These are phyloP conservation scores for Orestias chungarensis DNA, from an alignment of 2,797 vertebrate genomes.

Conservation along the genomic window DNA sequence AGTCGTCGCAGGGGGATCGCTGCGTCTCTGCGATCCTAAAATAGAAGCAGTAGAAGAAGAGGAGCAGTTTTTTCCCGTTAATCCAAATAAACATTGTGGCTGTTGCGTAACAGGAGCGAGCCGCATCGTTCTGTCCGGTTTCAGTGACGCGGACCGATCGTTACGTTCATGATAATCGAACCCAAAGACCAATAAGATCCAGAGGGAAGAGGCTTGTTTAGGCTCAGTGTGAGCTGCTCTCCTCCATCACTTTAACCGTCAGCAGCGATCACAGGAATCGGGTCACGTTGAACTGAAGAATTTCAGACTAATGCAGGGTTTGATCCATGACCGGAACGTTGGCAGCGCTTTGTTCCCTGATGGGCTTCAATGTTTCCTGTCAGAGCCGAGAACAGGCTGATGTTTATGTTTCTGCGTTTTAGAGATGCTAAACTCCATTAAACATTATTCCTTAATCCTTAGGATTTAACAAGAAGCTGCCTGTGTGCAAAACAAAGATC, in stretches of 20 bases:
- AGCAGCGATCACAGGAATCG: too few species aligned
- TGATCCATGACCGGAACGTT: constrained; percentile 43
- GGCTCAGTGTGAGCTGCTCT: constrained; percentile 11
- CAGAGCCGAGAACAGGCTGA: constrained; percentile 42
- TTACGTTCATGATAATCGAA: not conserved
- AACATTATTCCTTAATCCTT: constrained; percentile 21
- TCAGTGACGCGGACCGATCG: constrained; percentile 24
- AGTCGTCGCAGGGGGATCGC: constrained; percentile 45
- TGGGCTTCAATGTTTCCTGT: constrained; percentile 47
- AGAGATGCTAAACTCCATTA: constrained; percentile 63
- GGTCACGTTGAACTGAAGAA: constrained; percentile 36
- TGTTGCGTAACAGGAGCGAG: constrained; percentile 59
- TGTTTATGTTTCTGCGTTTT: constrained; percentile 72
- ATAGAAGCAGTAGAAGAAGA: constrained; percentile 67
- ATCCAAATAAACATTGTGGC: constrained; percentile 63
- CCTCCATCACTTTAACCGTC: constrained; percentile 32
- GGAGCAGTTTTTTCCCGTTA: constrained; percentile 40
- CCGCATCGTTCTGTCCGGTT: constrained; percentile 39
- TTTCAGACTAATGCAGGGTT: constrained; percentile 36
- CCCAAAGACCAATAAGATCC: too few species aligned
- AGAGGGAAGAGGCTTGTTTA: constrained; percentile 61
- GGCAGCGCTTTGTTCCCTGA: constrained; percentile 32
- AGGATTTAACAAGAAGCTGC: too few species aligned
- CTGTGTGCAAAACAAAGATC: too few species aligned
- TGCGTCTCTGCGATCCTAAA: constrained; percentile 53